Conservation (phyloP, 2,888 invertebrate species). For the Rhimphoctona megacephalus region DNA sequence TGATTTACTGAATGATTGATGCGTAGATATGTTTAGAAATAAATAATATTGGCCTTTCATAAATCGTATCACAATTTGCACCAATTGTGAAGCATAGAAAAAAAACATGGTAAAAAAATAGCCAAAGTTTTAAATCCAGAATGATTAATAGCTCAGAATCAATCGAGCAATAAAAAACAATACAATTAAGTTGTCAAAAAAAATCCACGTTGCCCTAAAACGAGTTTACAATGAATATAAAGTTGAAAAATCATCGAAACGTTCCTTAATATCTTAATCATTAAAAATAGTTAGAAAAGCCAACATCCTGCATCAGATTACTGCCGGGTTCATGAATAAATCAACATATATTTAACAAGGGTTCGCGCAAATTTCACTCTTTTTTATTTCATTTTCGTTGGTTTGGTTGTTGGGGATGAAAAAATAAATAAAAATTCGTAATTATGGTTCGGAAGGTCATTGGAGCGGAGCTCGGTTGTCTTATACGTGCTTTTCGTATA, state of each 20-base stretch:
- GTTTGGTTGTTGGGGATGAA: background rate
- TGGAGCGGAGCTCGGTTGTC: slow-evolving; percentile 11
- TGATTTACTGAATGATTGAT: no score
- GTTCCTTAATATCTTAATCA: background rate
- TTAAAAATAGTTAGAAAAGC: background rate
- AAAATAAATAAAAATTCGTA: background rate
- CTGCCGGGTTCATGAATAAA: background rate
- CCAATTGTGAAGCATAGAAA: no score
- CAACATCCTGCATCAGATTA: background rate
- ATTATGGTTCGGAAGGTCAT: slow-evolving; percentile 8
- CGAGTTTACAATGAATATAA: background rate
- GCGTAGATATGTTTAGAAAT: no score
- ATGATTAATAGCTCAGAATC: no score
- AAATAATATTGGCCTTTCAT: no score
- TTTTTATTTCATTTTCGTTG: background rate
- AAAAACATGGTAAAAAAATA: background rate
- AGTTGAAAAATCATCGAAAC: background rate
- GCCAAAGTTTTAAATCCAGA: background rate
- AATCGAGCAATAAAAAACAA: background rate
- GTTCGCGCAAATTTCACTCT: background rate
- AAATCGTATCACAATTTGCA: no score
- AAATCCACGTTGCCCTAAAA: background rate
- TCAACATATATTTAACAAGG: background rate
- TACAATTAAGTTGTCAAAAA: background rate
- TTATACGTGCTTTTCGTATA: slow-evolving; percentile 16